Base-by-base conservation (phyloP, 1,140 invertebrate species). In the Achatina immaculata region DNA sequence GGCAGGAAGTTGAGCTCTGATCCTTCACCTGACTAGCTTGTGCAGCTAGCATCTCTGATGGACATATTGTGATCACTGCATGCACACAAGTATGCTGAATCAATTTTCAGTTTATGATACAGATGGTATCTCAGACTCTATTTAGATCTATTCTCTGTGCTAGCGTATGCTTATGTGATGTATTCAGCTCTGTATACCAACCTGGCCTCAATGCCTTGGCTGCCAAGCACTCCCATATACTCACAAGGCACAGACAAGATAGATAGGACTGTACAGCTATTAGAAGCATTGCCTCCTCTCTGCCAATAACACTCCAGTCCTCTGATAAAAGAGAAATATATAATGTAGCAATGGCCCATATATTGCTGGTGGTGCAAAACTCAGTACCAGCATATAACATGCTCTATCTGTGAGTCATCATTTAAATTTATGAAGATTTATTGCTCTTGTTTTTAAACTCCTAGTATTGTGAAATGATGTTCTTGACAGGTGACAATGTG, bases 251-350 rank as follows among this genome's bases (percentile, higher is more conserved):
- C 43, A 48, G 76, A 66, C 16, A 78, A 48, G 3, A 68, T 11
- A 14, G 76, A 68, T 1, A 78, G 76, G 3, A 78, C 76, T 68
- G 76, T 78, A 24, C 76, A 68, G 76, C 28, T 68, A 31, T 78
- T 78, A 38, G 6, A n/a, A 19, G 76, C 76, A 78, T 78, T 78
- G 24, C 76, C 76, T 68, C 76, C 76, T 42, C 76, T 78, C 28
- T 78, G 76, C 76, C 76, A 68, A 28, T 78, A 78, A 24, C 68
- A 78, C 1, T 68, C 55, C 16, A 40, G 40, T 6, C 45, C 40
- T 34, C 76, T 68, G 40, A 38, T 9, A 24, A 14, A 9, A 58
- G 6, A 78, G 28, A 51, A 45, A 74, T 14, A 45, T 24, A 28
- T 34, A 34, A 74, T 74, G 14, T 9, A 48, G 21, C 43, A 45